A percentile compares a stretch with the other conserved stretches of the same genome.
Evolutionary conservation across 2,797 vertebrate genomes (phyloP).

Genomic region (Meda fulgida): DNA sequence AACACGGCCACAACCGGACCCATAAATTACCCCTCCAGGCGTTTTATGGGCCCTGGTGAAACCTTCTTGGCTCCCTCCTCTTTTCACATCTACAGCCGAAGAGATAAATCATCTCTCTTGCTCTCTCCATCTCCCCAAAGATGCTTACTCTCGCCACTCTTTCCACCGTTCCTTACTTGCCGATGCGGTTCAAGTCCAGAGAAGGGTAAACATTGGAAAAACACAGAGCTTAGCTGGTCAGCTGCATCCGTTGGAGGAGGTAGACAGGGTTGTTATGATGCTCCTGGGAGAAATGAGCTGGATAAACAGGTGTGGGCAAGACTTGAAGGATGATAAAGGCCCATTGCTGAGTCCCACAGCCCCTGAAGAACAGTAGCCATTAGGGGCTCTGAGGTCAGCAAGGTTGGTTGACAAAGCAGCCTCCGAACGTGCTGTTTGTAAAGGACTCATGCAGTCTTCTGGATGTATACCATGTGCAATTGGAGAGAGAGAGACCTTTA

Average conservation of each 20-base stretch:
- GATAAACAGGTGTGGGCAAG: conserved; percentile 36
- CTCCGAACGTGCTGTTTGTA: conserved; percentile 4
- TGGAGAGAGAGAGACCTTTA: background rate
- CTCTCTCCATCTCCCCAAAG: conserved; percentile 59
- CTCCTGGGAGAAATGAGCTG: conserved; percentile 40
- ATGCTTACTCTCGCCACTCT: conserved; percentile 37
- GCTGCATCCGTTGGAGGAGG: conserved; percentile 42
- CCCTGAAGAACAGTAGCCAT: conserved; percentile 31
- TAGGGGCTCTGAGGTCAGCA: conserved; percentile 18
- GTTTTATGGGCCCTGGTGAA: conserved; percentile 67
- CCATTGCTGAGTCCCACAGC: conserved; percentile 28
- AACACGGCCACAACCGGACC: conserved; percentile 73
- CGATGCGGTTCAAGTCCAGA: conserved; percentile 51
- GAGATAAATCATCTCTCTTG: conserved; percentile 72
- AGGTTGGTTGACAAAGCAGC: conserved; percentile 34
- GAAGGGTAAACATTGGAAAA: conserved; percentile 49
- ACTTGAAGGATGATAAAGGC: conserved; percentile 40
- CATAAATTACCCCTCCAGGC: conserved; percentile 80
- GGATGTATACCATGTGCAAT: background rate
- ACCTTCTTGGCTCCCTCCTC: conserved; percentile 65
- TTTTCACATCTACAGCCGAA: conserved; percentile 65
- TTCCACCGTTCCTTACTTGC: conserved; percentile 26
- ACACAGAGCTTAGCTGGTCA: conserved; percentile 25
- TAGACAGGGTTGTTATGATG: conserved; percentile 42
- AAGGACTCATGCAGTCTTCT: background rate